Evolutionary conservation across 2,888 invertebrate species (phyloP).

Genomic region (Bibio marci): DNA sequence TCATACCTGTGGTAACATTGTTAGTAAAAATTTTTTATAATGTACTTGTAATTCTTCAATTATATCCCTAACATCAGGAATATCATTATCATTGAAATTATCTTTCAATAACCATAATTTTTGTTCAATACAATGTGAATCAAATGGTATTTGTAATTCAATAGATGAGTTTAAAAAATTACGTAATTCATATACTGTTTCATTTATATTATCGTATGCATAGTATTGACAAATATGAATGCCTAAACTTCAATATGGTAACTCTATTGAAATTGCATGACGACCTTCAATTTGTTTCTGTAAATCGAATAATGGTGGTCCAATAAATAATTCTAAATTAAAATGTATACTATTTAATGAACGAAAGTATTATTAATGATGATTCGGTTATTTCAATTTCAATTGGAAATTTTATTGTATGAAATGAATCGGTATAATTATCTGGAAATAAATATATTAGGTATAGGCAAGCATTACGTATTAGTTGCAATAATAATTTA

Average conservation of each 20-base stretch:
- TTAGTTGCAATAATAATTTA: too few species aligned
- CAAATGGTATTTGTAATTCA: slow-evolving; percentile 2
- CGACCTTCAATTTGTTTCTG: slow-evolving; percentile 1
- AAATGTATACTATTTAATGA: slow-evolving; percentile 2
- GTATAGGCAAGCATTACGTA: too few species aligned
- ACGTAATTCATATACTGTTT: too few species aligned
- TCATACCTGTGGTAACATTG: too few species aligned
- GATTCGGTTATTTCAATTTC: slow-evolving; percentile 6
- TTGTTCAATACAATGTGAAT: slow-evolving; percentile 2
- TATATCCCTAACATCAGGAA: too few species aligned
- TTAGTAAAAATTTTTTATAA: too few species aligned
- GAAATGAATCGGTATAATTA: neutral
- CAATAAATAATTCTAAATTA: neutral
- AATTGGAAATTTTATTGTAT: slow-evolving; percentile 4
- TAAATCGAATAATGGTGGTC: slow-evolving; percentile 1
- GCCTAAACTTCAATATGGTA: slow-evolving; percentile 1
- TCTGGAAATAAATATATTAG: too few species aligned
- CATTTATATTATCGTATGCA: too few species aligned
- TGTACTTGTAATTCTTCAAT: too few species aligned
- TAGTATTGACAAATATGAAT: slow-evolving; percentile 4
- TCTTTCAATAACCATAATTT: too few species aligned
- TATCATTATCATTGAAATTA: too few species aligned
- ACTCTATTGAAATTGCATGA: neutral
- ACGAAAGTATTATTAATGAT: slow-evolving; percentile 4
- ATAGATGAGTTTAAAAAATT: too few species aligned